Evolutionary conservation across 2,888 invertebrate species (phyloP), one percentile per base, ranked within the genome.

Genomic region (Pachliopta kotzebuea): DNA sequence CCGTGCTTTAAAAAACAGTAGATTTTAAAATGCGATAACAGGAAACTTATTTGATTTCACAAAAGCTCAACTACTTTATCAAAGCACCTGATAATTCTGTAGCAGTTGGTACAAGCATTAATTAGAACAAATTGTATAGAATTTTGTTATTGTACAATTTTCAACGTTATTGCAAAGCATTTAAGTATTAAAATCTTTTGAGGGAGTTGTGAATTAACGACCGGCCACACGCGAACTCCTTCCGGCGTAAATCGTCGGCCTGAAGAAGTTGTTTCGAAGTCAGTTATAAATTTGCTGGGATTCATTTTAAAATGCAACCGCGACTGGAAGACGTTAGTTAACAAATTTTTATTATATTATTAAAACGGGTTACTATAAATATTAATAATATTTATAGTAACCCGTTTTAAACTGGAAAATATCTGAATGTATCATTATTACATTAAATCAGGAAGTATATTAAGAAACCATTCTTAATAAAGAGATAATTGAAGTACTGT

Each of bases 241-340:
- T 63, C 63, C 63, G 63, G 63, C 63, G 63, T 59, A 59, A 63
- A 63, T 63, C 63, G 59, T 49, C 59, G 31, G 63, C 29, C 54
- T 54, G 59, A 63, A 63, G 63, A 63, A 59, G 63, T 63, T 63
- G 59, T 59, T 63, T 54, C 50, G 58, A 63, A 59, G 58, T 55
- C 63, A 59, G 63, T 59, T 59, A 59, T 59, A 63, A 63, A 63
- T 63, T 59, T 55, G 49, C 31, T 24, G 11, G 31, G 31, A 55
- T 63, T 63, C 55, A 54, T 59, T 55, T 45, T 23, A 49, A 59
- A 63, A 55, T 50, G 54, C 59, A 59, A 59, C 49, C 49, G 49
- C 37, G 37, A 2, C 14, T 37, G 37, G 0, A 14, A 37, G 14
- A 11, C 3, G 1, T 37, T 11, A 37, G 37, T 37, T 37, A 37